Percentiles rank a stretch among this genome's conserved stretches.
These are phyloP conservation scores for Linnaemya vulpina DNA, from an alignment of 2,888 invertebrate species.

Conservation along the genomic window DNA sequence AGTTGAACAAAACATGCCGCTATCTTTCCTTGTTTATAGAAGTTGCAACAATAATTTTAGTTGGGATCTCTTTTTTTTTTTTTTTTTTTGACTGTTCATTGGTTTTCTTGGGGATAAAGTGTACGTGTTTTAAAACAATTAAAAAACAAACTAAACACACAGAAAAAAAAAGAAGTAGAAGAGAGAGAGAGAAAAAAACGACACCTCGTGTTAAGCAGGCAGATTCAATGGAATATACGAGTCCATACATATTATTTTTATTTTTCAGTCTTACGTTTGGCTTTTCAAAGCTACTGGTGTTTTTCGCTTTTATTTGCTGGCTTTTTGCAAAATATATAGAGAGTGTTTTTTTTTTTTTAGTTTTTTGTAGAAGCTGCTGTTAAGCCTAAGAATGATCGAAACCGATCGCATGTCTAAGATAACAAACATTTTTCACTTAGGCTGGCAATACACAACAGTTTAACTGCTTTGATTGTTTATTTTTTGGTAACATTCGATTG, in stretches of 20 bases:
- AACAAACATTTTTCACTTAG: conserved; percentile 76
- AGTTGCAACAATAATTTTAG: conserved; percentile 35
- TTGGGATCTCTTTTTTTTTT: conserved; percentile 6
- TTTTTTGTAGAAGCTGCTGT: conserved; percentile 18
- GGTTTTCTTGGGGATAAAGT: conserved; percentile 32
- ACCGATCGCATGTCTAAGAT: conserved; percentile 80
- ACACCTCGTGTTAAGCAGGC: conserved; percentile 60
- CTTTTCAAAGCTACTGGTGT: conserved; percentile 61
- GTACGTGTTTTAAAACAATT: conserved; percentile 71
- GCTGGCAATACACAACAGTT: conserved; percentile 70
- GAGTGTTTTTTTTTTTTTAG: conserved; percentile 4
- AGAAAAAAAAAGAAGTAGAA: conserved; percentile 27
- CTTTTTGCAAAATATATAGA: conserved; percentile 40
- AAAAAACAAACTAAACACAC: conserved; percentile 53
- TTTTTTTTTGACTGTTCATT: conserved; percentile 30
- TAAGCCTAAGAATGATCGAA: conserved; percentile 73
- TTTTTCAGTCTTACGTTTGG: conserved; percentile 48
- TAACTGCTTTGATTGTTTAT: conserved; percentile 52
- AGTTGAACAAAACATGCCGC: conserved; percentile 64
- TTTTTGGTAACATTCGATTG: conserved; percentile 34
- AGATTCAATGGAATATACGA: conserved; percentile 42
- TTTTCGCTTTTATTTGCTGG: conserved; percentile 11
- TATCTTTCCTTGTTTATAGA: conserved; percentile 44
- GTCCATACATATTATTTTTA: no score
- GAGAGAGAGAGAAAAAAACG: conserved; percentile 1